These are phyloP conservation scores for Cyanistes caeruleus DNA, from an alignment of 2,113 vertebrate genomes.

Conservation along the genomic window DNA sequence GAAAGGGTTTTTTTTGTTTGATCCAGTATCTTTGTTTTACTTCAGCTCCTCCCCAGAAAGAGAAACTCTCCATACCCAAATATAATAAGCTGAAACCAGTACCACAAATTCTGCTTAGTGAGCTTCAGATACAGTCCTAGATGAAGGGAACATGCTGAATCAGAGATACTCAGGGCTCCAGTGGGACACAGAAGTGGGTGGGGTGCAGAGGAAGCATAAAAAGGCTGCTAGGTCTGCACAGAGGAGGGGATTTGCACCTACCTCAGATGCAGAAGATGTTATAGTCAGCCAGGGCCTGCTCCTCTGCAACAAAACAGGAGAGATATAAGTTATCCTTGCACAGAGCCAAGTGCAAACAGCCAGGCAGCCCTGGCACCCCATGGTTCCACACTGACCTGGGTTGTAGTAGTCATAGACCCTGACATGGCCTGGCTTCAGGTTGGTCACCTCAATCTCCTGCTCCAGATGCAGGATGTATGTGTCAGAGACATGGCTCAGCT, in stretches of 20 bases:
- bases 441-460: slow-evolving; percentile 74
- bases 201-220: neutral
- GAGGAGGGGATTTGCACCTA: neutral
- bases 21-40: neutral
- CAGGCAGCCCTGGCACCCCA: neutral
- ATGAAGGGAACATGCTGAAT: neutral
- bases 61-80: neutral
- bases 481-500: slow-evolving; percentile 63
- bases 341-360: neutral
- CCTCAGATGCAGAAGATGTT: slow-evolving; percentile 63
- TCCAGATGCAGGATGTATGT: slow-evolving; percentile 68
- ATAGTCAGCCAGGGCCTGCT: slow-evolving; percentile 65
- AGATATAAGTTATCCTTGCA: neutral
- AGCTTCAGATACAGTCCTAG: neutral
- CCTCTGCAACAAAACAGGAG: slow-evolving; percentile 56
- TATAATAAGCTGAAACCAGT: neutral
- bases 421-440: slow-evolving; percentile 83
- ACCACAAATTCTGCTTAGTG: neutral
- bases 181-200: neutral
- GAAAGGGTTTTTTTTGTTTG: neutral
- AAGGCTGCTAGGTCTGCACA: neutral
- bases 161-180: neutral
- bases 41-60: neutral
- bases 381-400: slow-evolving; percentile 72
- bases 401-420: slow-evolving; percentile 88